phyloP scores from a whole-genome alignment of 1,140 invertebrate genomes.

The Drosophila yakuba region DNA sequence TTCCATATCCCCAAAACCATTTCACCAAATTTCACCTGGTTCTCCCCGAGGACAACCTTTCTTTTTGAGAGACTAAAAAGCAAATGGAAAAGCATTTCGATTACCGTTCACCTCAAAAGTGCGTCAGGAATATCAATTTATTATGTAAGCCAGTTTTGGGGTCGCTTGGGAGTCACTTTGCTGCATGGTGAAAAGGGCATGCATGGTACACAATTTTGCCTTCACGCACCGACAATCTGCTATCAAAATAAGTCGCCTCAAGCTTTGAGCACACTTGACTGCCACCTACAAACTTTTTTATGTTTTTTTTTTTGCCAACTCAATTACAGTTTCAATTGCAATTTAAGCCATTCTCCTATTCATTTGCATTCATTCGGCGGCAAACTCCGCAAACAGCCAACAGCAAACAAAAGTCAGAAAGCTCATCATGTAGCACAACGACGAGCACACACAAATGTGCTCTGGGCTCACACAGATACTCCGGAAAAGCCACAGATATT shows the following conservation, averaged over 20 bases:
- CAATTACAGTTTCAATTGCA: conserved; percentile 68
- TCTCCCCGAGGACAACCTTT: not conserved
- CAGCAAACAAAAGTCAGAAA: conserved; percentile 50
- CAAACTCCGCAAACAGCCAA: conserved; percentile 37
- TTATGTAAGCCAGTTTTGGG: conserved; percentile 27
- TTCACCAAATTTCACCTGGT: conserved; percentile 21
- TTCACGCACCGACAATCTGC: conserved; percentile 19
- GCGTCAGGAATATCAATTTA: conserved; percentile 57
- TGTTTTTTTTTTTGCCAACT: conserved; percentile 25
- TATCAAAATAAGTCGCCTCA: conserved; percentile 10
- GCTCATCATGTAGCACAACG: conserved; percentile 37
- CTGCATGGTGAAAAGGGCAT: conserved; percentile 18
- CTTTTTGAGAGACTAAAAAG: conserved; percentile 1
- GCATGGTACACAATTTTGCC: conserved; percentile 49
- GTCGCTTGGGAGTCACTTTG: conserved; percentile 18
- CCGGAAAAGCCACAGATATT: conserved; percentile 2
- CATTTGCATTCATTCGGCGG: conserved; percentile 59
- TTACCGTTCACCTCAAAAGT: conserved; percentile 47
- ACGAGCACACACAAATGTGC: conserved; percentile 9
- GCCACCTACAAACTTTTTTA: not conserved
- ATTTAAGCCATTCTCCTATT: conserved; percentile 65
- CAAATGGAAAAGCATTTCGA: conserved; percentile 53
- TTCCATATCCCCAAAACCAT: conserved; percentile 31
- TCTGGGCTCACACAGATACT: conserved; percentile 16
- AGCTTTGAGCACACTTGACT: conserved; percentile 23